Conservation (phyloP, 2,113 vertebrate species). For the Sporophila hypoxantha region DNA sequence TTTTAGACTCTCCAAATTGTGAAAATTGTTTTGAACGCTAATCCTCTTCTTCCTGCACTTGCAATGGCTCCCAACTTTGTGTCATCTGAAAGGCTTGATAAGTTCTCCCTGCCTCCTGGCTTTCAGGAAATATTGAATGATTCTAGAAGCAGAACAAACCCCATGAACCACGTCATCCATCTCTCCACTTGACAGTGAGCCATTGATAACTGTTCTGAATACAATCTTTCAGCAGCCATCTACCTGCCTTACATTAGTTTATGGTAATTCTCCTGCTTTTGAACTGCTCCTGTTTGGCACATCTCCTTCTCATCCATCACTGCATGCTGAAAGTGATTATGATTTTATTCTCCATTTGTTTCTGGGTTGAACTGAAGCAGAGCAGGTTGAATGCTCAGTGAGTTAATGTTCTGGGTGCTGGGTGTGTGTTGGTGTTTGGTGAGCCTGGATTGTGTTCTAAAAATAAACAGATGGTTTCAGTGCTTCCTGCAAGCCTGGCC, state of each 20-base stretch:
- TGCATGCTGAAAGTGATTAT: neutral
- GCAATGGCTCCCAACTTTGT: neutral
- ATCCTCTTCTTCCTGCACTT: neutral
- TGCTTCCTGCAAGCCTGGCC: neutral
- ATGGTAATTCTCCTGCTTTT: neutral
- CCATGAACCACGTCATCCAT: neutral
- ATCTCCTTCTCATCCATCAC: slow-evolving; percentile 5
- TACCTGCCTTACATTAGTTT: neutral
- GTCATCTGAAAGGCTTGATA: neutral
- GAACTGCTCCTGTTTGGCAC: neutral
- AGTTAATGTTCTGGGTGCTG: neutral
- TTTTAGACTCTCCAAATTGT: neutral
- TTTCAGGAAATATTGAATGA: neutral
- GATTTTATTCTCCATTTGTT: slow-evolving; percentile 26
- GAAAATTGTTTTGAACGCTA: slow-evolving; percentile 2
- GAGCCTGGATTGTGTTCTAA: neutral
- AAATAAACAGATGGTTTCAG: neutral
- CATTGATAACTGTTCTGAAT: slow-evolving; percentile 20
- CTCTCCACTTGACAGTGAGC: neutral
- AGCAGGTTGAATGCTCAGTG: neutral
- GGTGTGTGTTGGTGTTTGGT: neutral
- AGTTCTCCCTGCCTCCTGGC: neutral
- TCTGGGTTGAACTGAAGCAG: neutral
- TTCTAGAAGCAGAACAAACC: neutral
- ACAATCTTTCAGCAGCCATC: neutral